Conservation (phyloP, 1,140 invertebrate species). For the Drosophila hydei region DNA sequence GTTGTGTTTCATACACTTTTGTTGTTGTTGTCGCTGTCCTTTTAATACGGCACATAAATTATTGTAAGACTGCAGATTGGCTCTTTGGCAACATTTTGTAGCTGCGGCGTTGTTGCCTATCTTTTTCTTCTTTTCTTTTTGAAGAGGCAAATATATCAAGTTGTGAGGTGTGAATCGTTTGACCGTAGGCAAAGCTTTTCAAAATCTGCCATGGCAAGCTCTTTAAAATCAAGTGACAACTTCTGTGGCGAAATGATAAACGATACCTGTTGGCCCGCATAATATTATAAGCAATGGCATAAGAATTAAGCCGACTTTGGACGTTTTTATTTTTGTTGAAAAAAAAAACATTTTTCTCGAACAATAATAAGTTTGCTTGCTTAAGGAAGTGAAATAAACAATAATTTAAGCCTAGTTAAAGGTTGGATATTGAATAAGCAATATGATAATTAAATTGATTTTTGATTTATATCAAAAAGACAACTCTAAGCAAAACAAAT, state of each 20-base stretch:
- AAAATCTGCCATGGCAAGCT: constrained; percentile 4
- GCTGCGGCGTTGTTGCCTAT: constrained; percentile 7
- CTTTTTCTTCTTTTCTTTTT: constrained; percentile 4
- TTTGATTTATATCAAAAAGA: too few relatives aligned
- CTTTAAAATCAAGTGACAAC: constrained; percentile 25
- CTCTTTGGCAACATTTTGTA: constrained; percentile 76
- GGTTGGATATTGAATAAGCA: too few relatives aligned
- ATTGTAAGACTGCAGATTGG: constrained; percentile 79
- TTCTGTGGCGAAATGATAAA: constrained; percentile 32
- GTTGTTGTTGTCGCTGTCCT: constrained; percentile 71
- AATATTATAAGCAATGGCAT: not conserved
- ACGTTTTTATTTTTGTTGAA: too few relatives aligned
- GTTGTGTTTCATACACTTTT: constrained; percentile 44
- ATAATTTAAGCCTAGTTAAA: too few relatives aligned
- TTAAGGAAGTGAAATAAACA: not conserved
- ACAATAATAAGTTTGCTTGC: not conserved
- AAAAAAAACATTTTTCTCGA: not conserved
- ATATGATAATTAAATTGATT: too few relatives aligned
- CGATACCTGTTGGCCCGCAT: constrained; percentile 20
- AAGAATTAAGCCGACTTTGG: constrained; percentile 12
- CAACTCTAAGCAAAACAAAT: too few relatives aligned
- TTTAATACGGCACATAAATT: constrained; percentile 81
- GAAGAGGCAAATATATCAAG: constrained; percentile 62
- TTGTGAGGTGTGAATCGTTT: constrained; percentile 64
- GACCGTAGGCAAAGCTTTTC: constrained; percentile 41